Percentiles rank a stretch among this genome's conserved stretches.
Conservation (phyloP, 2,888 invertebrate species). For the Brenthis daphne region DNA sequence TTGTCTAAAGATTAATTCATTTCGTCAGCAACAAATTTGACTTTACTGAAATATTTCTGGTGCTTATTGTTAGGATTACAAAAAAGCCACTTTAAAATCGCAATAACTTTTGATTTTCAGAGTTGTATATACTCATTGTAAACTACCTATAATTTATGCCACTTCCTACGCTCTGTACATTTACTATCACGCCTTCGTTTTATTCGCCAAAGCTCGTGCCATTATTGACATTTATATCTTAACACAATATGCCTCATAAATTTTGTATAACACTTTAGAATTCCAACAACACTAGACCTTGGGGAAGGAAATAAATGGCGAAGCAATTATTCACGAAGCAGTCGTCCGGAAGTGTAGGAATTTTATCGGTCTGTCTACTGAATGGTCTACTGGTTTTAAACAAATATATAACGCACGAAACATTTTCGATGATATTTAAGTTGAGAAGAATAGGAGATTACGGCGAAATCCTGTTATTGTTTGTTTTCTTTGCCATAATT, state of each 20-base stretch:
- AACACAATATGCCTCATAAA: constrained; percentile 68
- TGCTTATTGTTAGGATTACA: constrained; percentile 2
- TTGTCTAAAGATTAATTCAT: no score
- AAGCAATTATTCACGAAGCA: constrained; percentile 71
- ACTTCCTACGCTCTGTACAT: constrained; percentile 55
- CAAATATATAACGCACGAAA: constrained; percentile 70
- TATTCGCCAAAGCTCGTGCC: constrained; percentile 63
- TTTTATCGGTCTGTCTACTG: constrained; percentile 68
- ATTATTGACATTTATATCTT: constrained; percentile 73
- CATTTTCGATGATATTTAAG: constrained; percentile 57
- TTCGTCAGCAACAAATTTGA: neutral
- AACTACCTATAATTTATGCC: constrained; percentile 56
- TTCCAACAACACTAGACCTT: constrained; percentile 59
- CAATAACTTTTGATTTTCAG: constrained; percentile 29
- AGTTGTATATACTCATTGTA: constrained; percentile 26
- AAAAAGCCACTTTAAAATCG: constrained; percentile 23
- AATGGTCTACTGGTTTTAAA: constrained; percentile 67
- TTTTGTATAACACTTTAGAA: constrained; percentile 66
- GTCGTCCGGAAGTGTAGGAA: constrained; percentile 76
- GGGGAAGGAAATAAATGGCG: constrained; percentile 74
- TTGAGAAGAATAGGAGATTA: constrained; percentile 73
- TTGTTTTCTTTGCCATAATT: constrained; percentile 76
- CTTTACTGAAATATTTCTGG: neutral
- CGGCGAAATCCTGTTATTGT: constrained; percentile 79
- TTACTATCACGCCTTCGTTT: constrained; percentile 64